These are phyloP conservation scores for Taurulus bubalis DNA, from an alignment of 2,113 vertebrate genomes.

Conservation along the genomic window DNA sequence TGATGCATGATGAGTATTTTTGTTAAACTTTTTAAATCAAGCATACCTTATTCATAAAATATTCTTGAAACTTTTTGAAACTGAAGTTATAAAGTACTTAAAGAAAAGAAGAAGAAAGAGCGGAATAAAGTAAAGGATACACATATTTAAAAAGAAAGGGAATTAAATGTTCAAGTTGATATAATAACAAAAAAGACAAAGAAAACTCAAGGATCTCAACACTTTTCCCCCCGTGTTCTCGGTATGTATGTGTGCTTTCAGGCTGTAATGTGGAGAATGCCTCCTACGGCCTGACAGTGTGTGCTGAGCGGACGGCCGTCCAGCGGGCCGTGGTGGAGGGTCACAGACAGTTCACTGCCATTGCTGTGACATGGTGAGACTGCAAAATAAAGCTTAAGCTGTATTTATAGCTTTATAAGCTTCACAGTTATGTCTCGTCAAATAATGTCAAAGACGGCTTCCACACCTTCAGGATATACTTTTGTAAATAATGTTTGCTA, in stretches of 20 bases:
- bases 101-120: background rate
- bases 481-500: background rate
- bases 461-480: background rate
- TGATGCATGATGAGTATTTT: background rate
- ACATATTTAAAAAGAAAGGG: background rate
- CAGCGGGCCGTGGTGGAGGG: conserved; percentile 92
- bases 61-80: background rate
- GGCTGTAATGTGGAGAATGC: conserved; percentile 97
- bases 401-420: background rate
- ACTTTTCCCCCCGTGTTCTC: background rate
- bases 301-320: conserved; percentile 90
- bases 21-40: background rate
- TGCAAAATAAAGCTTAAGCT: background rate
- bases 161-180: background rate
- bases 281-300: conserved; percentile 86
- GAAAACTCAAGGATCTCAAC: background rate
- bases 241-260: conserved; percentile 59
- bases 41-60: background rate
- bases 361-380: conserved; percentile 89
- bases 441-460: too few species aligned
- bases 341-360: conserved; percentile 88
- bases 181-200: background rate
- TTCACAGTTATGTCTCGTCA: background rate
- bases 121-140: background rate
- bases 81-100: background rate